Conservation (phyloP, 2,888 invertebrate genomes). For the Colostygia pectinataria region DNA sequence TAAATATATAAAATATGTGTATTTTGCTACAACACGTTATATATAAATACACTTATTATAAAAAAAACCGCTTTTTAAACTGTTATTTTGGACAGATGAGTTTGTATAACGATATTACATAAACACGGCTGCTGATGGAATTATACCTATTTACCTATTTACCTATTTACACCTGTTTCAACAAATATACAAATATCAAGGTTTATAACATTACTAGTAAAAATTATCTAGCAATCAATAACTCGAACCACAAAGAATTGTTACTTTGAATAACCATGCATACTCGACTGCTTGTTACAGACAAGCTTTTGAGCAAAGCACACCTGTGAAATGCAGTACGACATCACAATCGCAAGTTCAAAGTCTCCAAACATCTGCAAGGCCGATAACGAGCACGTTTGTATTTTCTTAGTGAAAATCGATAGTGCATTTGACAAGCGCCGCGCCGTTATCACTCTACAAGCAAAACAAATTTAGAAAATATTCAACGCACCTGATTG, state of each 20-base stretch:
- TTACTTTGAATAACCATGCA: no score
- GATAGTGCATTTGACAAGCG: conserved; percentile 12
- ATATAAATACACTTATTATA: no score
- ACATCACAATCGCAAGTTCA: background rate
- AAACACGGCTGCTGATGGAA: no score
- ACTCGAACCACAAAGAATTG: no score
- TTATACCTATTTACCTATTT: no score
- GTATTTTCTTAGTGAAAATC: conserved; percentile 16
- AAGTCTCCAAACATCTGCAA: conserved; percentile 4
- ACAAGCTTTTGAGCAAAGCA: background rate
- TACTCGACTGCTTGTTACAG: background rate
- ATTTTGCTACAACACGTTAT: no score
- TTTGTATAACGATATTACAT: no score
- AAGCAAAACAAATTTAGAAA: conserved; percentile 12
- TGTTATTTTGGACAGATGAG: no score
- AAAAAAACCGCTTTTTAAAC: no score
- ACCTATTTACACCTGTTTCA: no score
- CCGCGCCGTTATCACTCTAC: conserved; percentile 1
- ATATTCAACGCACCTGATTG: conserved; percentile 40
- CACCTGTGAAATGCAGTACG: background rate
- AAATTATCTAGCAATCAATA: background rate
- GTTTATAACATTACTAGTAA: background rate
- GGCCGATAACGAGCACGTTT: background rate
- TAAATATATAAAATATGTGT: no score
- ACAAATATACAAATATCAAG: background rate